Percentiles rank a stretch among this genome's conserved stretches.
Conservation (phyloP, 2,797 vertebrate genomes). For the Phaenicophaeus curvirostris region DNA sequence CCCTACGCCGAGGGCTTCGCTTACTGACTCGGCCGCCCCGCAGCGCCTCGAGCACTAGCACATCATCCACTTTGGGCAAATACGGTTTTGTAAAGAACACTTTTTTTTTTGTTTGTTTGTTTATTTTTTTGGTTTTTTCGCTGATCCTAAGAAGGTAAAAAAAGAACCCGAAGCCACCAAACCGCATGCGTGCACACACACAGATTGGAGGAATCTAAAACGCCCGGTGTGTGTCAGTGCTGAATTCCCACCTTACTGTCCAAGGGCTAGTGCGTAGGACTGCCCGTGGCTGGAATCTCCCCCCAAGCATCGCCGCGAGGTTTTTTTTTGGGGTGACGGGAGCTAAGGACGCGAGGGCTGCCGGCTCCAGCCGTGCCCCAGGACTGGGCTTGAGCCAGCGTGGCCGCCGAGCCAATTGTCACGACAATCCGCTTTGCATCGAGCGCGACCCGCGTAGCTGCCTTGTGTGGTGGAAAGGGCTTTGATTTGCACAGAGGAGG, state of each 20-base stretch:
- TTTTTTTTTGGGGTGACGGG: neutral
- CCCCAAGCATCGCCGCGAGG: neutral
- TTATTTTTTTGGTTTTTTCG: neutral
- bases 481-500: slow-evolving; percentile 80
- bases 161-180: neutral
- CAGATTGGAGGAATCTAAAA: slow-evolving; percentile 61
- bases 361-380: neutral
- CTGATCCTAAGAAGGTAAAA: neutral
- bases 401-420: neutral
- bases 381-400: slow-evolving; percentile 23
- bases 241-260: slow-evolving; percentile 57
- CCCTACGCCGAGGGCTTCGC: slow-evolving; percentile 88
- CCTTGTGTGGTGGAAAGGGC: slow-evolving; percentile 76
- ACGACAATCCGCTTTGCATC: slow-evolving; percentile 73
- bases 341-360: neutral
- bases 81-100: slow-evolving; percentile 66
- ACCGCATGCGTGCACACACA: neutral
- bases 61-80: slow-evolving; percentile 67
- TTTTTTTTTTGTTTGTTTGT: neutral
- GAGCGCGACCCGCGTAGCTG: slow-evolving; percentile 66
- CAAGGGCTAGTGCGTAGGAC: slow-evolving; percentile 69
- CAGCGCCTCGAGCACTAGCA: slow-evolving; percentile 55
- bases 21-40: slow-evolving; percentile 80
- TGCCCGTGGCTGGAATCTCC: slow-evolving; percentile 68
- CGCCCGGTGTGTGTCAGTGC: slow-evolving; percentile 9